Evolutionary conservation across 2,888 invertebrate species (phyloP).

Genomic region (Esperia sulphurella): DNA sequence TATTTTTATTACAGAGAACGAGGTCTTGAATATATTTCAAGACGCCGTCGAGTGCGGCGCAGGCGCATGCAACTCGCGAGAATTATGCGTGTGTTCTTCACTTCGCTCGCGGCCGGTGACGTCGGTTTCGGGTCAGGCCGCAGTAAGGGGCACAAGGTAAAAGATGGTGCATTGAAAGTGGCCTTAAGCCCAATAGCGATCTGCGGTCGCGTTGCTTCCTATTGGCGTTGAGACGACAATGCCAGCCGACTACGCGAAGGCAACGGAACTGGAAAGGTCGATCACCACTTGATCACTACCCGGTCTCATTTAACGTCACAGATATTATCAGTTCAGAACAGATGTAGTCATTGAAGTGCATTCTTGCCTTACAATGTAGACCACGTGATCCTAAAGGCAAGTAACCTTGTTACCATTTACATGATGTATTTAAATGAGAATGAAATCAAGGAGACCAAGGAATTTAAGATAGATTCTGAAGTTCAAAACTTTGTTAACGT

Average conservation of each 20-base stretch:
- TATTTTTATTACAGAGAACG: not conserved
- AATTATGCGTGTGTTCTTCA: conserved; percentile 11
- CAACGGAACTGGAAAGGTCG: conserved; percentile 65
- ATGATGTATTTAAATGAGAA: not conserved
- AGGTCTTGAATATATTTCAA: not conserved
- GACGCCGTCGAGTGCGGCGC: not conserved
- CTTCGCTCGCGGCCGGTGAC: conserved; percentile 27
- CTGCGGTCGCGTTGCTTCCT: conserved; percentile 73
- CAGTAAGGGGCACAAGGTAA: conserved; percentile 77
- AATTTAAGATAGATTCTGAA: too few species aligned
- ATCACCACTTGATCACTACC: conserved; percentile 40
- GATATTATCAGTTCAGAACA: not conserved
- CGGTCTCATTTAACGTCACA: conserved; percentile 21
- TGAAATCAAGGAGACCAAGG: not conserved
- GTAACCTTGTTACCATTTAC: not conserved
- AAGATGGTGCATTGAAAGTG: conserved; percentile 79
- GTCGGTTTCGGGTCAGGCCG: conserved; percentile 63
- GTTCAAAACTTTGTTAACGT: too few species aligned
- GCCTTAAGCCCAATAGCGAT: conserved; percentile 78
- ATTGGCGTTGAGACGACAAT: conserved; percentile 74
- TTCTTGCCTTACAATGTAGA: not conserved
- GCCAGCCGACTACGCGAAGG: conserved; percentile 66
- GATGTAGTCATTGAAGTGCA: not conserved
- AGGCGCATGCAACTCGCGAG: not conserved
- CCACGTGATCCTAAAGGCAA: too few species aligned